Base-by-base conservation (phyloP, 1,140 invertebrate species). In the Leguminivora glycinivorella region DNA sequence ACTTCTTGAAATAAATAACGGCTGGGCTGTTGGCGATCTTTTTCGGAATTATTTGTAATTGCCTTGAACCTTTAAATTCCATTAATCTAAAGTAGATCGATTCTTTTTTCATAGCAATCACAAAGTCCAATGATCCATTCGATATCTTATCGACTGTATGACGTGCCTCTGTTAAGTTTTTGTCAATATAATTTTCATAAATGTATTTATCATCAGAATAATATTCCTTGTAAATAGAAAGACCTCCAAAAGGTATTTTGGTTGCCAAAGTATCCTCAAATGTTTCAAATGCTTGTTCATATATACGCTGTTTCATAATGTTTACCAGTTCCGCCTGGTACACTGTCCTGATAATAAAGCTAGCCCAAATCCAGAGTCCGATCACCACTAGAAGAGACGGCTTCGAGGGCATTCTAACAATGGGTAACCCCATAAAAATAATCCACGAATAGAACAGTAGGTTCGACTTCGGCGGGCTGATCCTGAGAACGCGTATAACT, bases 11-110 rank as follows among this genome's bases (percentile, higher is more conserved):
- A 72, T 79, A 87, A 43, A 89, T 79, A 6, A 86, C 85, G 4
- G 77, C 77, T 17, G 87, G 87, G 72, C 82, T 87, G 31, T 77
- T 82, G 0, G 85, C 72, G 29, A 87, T 86, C 66, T 86, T 84
- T n/a, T 82, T 52, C 0, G 83, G 80, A 69, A 87, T 70, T 6
- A 89, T 83, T 47, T 89, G 83, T 4, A 87, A 31, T n/a, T 70
- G 69, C 26, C 74, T 77, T 17, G 70, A 24, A 2, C 81, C 77
- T 25, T 79, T 83, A 34, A 73, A 67, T 5, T 74, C 34, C 17
- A 80, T 69, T 29, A 85, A 70, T 67, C 80, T 66, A 34, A 83
- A 73, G 43, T 82, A 72, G 22, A 86, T 71, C 6, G 80, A 74
- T 67, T 85, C 83, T 40, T 79, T 84, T 56, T 83, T 87, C 25